phyloP scores from a whole-genome alignment of 2,888 invertebrate species.

The Thymelicus sylvestris region DNA sequence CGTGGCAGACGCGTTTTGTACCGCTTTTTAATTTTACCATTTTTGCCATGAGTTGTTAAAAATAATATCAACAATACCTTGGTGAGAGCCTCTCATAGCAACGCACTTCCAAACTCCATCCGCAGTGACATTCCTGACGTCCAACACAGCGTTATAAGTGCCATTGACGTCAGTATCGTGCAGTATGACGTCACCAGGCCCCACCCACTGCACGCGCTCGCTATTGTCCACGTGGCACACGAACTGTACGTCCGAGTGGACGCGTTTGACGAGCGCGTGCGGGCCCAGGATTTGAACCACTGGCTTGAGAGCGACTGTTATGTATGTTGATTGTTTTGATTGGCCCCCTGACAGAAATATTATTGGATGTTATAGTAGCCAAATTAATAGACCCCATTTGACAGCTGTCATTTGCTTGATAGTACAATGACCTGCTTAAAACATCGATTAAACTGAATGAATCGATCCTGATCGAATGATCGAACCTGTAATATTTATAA shows the following conservation, averaged over 20 bases:
- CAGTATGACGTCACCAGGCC: constrained; percentile 50
- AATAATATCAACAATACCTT: constrained; percentile 49
- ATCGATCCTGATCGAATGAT: too few relatives aligned
- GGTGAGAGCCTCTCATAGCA: constrained; percentile 52
- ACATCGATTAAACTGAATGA: too few relatives aligned
- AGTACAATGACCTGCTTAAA: too few relatives aligned
- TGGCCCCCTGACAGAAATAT: constrained; percentile 60
- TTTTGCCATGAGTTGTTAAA: too few relatives aligned
- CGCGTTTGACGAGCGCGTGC: constrained; percentile 52
- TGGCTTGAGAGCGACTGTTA: constrained; percentile 57
- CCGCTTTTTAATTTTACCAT: too few relatives aligned
- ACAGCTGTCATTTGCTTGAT: too few relatives aligned
- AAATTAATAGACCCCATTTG: too few relatives aligned
- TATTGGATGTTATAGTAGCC: too few relatives aligned
- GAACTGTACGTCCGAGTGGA: constrained; percentile 54
- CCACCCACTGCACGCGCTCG: constrained; percentile 55
- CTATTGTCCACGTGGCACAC: constrained; percentile 65
- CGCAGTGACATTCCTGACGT: constrained; percentile 56
- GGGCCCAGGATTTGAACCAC: constrained; percentile 67
- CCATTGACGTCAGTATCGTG: constrained; percentile 49
- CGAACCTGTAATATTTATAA: too few relatives aligned
- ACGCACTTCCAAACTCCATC: constrained; percentile 66
- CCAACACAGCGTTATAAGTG: constrained; percentile 52
- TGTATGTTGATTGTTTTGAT: constrained; percentile 54
- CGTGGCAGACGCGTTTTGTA: too few relatives aligned